Percentiles rank a stretch among this genome's conserved stretches.
phyloP scores from a whole-genome alignment of 2,888 invertebrate genomes.

The Drosophila atroscutellata region DNA sequence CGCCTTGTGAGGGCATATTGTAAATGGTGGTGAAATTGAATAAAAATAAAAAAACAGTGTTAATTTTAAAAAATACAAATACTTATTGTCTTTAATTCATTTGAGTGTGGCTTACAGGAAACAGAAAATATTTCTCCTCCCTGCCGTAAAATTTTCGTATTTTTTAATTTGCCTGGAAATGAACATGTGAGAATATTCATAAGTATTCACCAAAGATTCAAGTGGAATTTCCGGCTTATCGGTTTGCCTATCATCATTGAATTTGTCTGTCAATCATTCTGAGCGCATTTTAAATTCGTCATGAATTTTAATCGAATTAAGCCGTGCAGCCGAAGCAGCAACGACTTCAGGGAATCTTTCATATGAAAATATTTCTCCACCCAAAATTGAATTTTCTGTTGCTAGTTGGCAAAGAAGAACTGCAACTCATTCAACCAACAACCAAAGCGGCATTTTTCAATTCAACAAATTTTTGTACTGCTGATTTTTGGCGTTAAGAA shows the following conservation, averaged over 20 bases:
- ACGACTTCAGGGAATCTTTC: slow-evolving; percentile 16
- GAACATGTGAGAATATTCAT: slow-evolving; percentile 40
- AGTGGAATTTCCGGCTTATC: slow-evolving; percentile 31
- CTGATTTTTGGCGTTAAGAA: slow-evolving; percentile 63
- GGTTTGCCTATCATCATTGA: slow-evolving; percentile 16
- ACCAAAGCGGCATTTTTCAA: slow-evolving; percentile 34
- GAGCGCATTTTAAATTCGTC: slow-evolving; percentile 29
- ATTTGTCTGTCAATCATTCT: slow-evolving; percentile 54
- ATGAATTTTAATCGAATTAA: slow-evolving; percentile 62
- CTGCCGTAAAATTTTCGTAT: too few relatives aligned
- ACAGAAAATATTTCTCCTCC: not conserved
- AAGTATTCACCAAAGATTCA: slow-evolving; percentile 17
- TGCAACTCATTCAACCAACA: slow-evolving; percentile 14
- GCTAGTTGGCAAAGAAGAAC: not conserved
- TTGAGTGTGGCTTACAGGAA: not conserved
- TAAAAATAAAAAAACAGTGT: slow-evolving; percentile 61
- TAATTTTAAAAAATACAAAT: slow-evolving; percentile 58
- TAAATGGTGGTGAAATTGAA: slow-evolving; percentile 72
- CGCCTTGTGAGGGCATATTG: slow-evolving; percentile 67
- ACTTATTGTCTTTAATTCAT: not conserved
- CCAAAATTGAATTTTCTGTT: not conserved
- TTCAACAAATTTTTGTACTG: slow-evolving; percentile 46
- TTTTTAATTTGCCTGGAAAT: slow-evolving; percentile 46
- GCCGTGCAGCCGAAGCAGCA: slow-evolving; percentile 17
- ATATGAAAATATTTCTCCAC: not conserved